Evolutionary conservation across 2,113 vertebrate species (phyloP).

Genomic region (Isichthys henryi): DNA sequence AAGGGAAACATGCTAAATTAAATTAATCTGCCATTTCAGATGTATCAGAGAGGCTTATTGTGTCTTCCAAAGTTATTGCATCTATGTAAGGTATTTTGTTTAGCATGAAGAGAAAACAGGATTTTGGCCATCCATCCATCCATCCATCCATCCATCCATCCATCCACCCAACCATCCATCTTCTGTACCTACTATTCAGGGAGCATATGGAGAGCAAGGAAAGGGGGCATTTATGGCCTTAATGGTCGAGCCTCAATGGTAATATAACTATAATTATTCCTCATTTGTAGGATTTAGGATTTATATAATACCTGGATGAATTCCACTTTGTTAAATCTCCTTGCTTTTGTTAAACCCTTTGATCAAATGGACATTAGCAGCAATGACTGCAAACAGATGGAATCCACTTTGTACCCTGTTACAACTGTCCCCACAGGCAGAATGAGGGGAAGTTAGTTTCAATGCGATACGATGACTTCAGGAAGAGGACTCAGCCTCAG

Average conservation of each 20-base stretch:
- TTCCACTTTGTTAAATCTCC: not conserved
- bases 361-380: not conserved
- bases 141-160: no score
- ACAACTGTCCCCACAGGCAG: constrained; percentile 54
- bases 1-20: not conserved
- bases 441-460: constrained; percentile 55
- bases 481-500: constrained; percentile 60
- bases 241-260: not conserved
- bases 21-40: not conserved
- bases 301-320: not conserved
- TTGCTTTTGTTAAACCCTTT: not conserved
- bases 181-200: no score
- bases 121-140: no score
- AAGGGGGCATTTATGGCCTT: not conserved
- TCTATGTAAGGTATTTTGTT: not conserved
- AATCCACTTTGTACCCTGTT: not conserved
- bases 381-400: not conserved
- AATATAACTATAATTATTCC: not conserved
- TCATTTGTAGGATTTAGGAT: not conserved
- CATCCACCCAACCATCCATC: no score
- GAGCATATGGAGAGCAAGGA: no score
- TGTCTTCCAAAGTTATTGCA: not conserved
- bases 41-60: not conserved
- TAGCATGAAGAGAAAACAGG: not conserved
- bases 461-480: constrained; percentile 64